A percentile compares a stretch with the other conserved stretches of the same genome.
phyloP scores from a whole-genome alignment of 2,797 vertebrate genomes.

The Glyptemys insculpta region DNA sequence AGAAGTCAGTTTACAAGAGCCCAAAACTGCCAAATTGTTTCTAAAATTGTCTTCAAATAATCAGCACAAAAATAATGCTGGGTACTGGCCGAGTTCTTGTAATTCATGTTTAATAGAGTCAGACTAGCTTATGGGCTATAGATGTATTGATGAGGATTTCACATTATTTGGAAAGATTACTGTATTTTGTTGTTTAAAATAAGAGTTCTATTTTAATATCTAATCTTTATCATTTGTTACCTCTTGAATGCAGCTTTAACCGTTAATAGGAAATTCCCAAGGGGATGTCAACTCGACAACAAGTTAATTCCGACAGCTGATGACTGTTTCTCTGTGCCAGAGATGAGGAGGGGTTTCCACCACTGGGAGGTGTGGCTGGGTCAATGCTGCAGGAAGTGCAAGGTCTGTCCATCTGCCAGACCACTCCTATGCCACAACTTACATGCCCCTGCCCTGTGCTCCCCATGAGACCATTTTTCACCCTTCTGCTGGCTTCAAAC shows the following conservation, averaged over 20 bases:
- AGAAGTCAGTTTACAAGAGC: constrained; percentile 41
- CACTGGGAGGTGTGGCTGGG: not conserved
- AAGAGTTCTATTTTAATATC: constrained; percentile 45
- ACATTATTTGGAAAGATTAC: constrained; percentile 39
- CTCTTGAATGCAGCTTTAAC: constrained; percentile 39
- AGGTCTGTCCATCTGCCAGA: not conserved
- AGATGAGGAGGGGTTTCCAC: not conserved
- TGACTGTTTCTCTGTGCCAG: not conserved
- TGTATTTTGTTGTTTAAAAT: constrained; percentile 46
- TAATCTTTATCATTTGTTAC: constrained; percentile 31
- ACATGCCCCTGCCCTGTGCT: not conserved
- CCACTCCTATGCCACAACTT: fast-evolving
- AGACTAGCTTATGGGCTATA: constrained; percentile 32
- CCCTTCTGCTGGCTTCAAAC: not conserved
- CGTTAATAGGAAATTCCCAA: not conserved
- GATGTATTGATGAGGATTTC: constrained; percentile 64
- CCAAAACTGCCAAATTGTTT: constrained; percentile 55
- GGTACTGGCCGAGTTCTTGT: constrained; percentile 53
- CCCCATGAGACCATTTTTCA: fast-evolving
- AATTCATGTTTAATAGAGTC: constrained; percentile 61
- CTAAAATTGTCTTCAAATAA: constrained; percentile 61
- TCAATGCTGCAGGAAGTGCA: not conserved
- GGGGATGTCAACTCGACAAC: not conserved
- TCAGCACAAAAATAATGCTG: constrained; percentile 52
- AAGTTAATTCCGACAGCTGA: not conserved